Evolutionary conservation across 2,888 invertebrate genomes (phyloP).

Genomic region (Embidobia sp.): DNA sequence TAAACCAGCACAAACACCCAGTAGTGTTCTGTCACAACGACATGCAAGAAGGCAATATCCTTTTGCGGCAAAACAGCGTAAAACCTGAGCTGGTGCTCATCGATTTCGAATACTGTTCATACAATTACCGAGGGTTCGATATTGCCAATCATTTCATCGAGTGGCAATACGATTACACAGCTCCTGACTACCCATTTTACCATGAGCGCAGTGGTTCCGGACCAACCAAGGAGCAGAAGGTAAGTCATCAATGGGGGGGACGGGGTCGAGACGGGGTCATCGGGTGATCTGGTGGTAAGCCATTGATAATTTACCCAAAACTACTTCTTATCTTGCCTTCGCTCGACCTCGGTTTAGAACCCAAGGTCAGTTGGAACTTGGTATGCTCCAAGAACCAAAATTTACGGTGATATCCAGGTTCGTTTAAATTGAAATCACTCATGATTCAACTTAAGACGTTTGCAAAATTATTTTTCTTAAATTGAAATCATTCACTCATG

Average conservation of each 20-base stretch:
- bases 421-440: neutral
- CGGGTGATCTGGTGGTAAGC: constrained; percentile 52
- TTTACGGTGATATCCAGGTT: neutral
- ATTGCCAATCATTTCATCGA: constrained; percentile 97
- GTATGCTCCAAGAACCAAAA: neutral
- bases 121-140: constrained; percentile 96
- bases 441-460: too few species aligned
- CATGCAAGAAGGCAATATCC: constrained; percentile 93
- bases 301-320: constrained; percentile 40
- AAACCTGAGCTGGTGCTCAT: constrained; percentile 89
- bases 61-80: constrained; percentile 83
- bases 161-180: constrained; percentile 94
- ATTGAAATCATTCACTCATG: too few species aligned
- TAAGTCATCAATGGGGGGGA: constrained; percentile 79
- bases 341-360: constrained; percentile 1
- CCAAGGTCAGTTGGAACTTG: constrained; percentile 15
- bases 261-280: constrained; percentile 42
- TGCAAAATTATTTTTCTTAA: too few species aligned
- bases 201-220: constrained; percentile 86
- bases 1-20: constrained; percentile 82
- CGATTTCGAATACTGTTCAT: constrained; percentile 97
- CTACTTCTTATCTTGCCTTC: constrained; percentile 17
- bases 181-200: constrained; percentile 89
- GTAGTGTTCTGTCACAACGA: constrained; percentile 98
- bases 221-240: constrained; percentile 91